Evolutionary conservation across 2,888 invertebrate species (phyloP).

Genomic region (Chamaedrilus cognettii): DNA sequence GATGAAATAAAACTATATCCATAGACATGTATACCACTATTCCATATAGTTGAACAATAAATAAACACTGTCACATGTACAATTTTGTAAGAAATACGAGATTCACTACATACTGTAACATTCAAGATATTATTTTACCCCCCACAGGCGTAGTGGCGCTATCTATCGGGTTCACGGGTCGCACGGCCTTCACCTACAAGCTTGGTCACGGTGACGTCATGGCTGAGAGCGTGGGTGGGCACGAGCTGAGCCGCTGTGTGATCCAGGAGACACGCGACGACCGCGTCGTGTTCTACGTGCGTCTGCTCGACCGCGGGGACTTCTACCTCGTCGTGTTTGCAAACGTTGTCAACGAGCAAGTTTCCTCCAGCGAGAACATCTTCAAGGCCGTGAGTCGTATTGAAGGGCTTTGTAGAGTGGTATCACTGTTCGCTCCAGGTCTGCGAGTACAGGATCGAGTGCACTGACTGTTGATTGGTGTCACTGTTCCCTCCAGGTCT

Average conservation of each 20-base stretch:
- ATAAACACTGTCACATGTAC: no score
- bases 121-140: no score
- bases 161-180: slow-evolving; percentile 55
- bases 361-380: slow-evolving; percentile 52
- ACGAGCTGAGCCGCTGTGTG: slow-evolving; percentile 51
- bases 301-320: slow-evolving; percentile 26
- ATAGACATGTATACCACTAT: no score
- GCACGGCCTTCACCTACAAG: slow-evolving; percentile 59
- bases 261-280: slow-evolving; percentile 56
- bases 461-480: slow-evolving; percentile 39
- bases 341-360: slow-evolving; percentile 50
- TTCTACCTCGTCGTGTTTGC: slow-evolving; percentile 49
- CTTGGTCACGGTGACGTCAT: slow-evolving; percentile 51
- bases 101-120: no score
- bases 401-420: neutral
- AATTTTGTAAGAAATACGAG: no score
- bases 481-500: slow-evolving; percentile 32
- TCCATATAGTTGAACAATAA: no score
- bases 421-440: slow-evolving; percentile 23
- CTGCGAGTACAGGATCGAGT: slow-evolving; percentile 58
- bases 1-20: no score
- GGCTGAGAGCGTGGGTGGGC: slow-evolving; percentile 50
- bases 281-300: slow-evolving; percentile 47
- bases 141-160: slow-evolving; percentile 55
- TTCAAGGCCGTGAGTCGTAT: slow-evolving; percentile 46